Evolutionary conservation across 1,140 invertebrate genomes (phyloP), one percentile per base, ranked within the genome.

Genomic region (Aradophagus sp.): DNA sequence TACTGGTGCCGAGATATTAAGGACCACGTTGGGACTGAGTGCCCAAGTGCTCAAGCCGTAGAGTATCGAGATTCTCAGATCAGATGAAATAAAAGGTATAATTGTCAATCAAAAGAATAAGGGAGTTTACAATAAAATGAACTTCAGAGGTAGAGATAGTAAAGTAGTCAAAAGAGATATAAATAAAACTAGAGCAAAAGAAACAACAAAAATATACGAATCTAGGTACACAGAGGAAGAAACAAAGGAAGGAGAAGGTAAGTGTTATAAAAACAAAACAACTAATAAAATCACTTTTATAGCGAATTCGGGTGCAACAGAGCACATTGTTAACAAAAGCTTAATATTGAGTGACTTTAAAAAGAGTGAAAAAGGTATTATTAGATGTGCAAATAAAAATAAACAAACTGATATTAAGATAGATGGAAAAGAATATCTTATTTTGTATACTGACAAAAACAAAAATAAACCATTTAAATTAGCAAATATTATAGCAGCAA

Each of bases 331-430:
- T 1, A 74, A 61, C 13, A 55, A 48, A n/a, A 56, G 52, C 27
- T 19, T 69, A 5, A 41, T 62, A n/a, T 74, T 74, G 14, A 69
- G 59, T 45, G 16, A 58, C 11, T 66, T 75, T 45, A 12, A 27
- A 2, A 45, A 31, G 23, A 20, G 12, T 35, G 16, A 11, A 14
- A 39, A 41, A 16, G 35, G 29, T 0, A 16, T 32, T 7, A 56
- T 63, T 31, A 41, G 26, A 41, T 48, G 58, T 42, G 58, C 58
- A 7, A 62, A 62, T 17, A 66, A 66, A 56, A 31, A 48, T 35
- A 38, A 45, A n/a, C 6, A 31, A 14, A 32, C 50, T 6, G 19
- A 66, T 38, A 32, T 55, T 12, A 55, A 35, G 14, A 56, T 36
- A 29, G 65, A 59, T 36, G 45, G 53, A n/a, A 50, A 13, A 31